Conservation (phyloP, 2,113 vertebrate species). For the Tychaedon coryphoeus region DNA sequence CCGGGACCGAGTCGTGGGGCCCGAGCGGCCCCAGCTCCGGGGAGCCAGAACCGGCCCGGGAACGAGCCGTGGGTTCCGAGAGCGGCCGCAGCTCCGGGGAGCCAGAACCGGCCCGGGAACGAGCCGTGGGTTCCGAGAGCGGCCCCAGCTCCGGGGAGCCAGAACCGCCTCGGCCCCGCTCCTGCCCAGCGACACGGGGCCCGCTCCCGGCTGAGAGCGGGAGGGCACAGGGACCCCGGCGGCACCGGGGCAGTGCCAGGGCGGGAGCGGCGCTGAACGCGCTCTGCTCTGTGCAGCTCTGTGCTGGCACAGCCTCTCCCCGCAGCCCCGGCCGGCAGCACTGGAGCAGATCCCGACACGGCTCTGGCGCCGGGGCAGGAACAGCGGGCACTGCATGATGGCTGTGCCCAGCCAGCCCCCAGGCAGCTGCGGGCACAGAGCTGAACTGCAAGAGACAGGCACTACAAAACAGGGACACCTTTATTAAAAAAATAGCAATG, state of each 20-base stretch:
- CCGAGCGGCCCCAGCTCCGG: no score
- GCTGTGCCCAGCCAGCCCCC: background rate
- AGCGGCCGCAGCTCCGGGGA: background rate
- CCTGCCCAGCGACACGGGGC: background rate
- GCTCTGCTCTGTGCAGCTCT: no score
- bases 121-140: no score
- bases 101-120: background rate
- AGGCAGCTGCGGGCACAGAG: background rate
- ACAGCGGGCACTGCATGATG: fast-evolving
- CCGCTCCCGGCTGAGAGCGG: fast-evolving
- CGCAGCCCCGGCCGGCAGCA: background rate
- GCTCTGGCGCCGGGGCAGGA: fast-evolving
- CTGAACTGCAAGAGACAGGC: background rate
- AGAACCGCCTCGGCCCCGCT: background rate
- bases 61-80: no score
- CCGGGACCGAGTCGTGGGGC: no score
- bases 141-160: no score
- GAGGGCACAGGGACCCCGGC: background rate
- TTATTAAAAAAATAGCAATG: background rate
- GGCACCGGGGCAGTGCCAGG: background rate
- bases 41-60: no score
- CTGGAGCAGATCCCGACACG: background rate
- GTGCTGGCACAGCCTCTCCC: background rate
- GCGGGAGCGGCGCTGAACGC: background rate
- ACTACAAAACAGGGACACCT: background rate